These are phyloP conservation scores for Drosophila bunnanda DNA, from an alignment of 2,888 invertebrate genomes.

Conservation along the genomic window DNA sequence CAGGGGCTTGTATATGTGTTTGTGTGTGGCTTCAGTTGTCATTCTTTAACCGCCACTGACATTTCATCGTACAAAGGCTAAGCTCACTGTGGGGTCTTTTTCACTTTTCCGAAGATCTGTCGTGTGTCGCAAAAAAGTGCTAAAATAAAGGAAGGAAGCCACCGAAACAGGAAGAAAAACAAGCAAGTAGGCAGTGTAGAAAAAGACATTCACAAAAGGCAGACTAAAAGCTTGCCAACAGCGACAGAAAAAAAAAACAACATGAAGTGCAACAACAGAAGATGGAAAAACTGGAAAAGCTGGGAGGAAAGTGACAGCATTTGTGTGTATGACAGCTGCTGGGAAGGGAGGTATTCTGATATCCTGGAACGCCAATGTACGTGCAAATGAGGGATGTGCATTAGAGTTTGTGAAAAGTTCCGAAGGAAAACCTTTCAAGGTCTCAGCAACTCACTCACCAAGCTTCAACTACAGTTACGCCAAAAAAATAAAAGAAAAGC, in stretches of 20 bases:
- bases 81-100: conserved; percentile 17
- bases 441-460: background rate
- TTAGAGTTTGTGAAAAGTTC: conserved; percentile 20
- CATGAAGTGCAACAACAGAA: conserved; percentile 31
- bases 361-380: background rate
- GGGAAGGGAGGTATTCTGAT: background rate
- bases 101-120: conserved; percentile 18
- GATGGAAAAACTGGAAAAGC: conserved; percentile 15
- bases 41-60: conserved; percentile 35
- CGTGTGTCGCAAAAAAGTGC: conserved; percentile 1
- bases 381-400: conserved; percentile 42
- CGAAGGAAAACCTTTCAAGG: conserved; percentile 6
- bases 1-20: conserved; percentile 1
- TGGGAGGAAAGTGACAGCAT: conserved; percentile 28
- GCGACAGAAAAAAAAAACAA: conserved; percentile 2
- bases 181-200: conserved; percentile 27
- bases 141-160: conserved; percentile 19
- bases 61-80: conserved; percentile 26
- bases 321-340: conserved; percentile 23
- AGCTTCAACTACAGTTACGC: conserved; percentile 5
- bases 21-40: conserved; percentile 33
- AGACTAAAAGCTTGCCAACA: conserved; percentile 67
- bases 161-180: conserved; percentile 20
- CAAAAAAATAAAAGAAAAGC: background rate
- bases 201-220: conserved; percentile 47